phyloP scores from a whole-genome alignment of 1,140 invertebrate genomes.

The Heliconius hewitsoni region DNA sequence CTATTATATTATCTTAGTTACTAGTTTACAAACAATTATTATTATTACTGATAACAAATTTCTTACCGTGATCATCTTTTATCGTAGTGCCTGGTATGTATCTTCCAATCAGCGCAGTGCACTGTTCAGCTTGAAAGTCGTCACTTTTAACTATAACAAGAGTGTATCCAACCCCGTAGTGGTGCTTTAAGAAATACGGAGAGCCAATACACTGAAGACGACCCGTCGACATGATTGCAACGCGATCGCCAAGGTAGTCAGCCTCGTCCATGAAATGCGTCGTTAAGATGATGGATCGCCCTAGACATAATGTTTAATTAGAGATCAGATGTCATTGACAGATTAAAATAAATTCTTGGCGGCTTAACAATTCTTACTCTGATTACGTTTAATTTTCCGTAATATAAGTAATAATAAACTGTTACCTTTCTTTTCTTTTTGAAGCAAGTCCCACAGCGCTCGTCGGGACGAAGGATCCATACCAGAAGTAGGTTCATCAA shows the following conservation, averaged over 20 bases:
- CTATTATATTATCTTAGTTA: not conserved
- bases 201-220: slow-evolving; percentile 86
- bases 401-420: no score
- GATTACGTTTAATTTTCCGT: no score
- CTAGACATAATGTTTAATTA: slow-evolving; percentile 40
- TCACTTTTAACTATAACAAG: slow-evolving; percentile 80
- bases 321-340: not conserved
- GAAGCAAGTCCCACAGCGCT: slow-evolving; percentile 93
- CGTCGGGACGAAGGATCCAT: slow-evolving; percentile 96
- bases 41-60: not conserved
- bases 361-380: not conserved
- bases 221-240: slow-evolving; percentile 94
- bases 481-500: slow-evolving; percentile 98
- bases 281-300: slow-evolving; percentile 93
- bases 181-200: slow-evolving; percentile 82
- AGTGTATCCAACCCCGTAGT: slow-evolving; percentile 91
- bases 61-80: slow-evolving; percentile 64
- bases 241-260: slow-evolving; percentile 95
- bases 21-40: not conserved
- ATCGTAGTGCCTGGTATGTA: slow-evolving; percentile 58
- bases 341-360: not conserved
- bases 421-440: slow-evolving; percentile 77
- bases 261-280: slow-evolving; percentile 99
- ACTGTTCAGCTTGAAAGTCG: slow-evolving; percentile 52
- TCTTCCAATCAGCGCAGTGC: slow-evolving; percentile 56